Conservation (phyloP, 1,140 invertebrate genomes). For the Whitmania pigra region DNA sequence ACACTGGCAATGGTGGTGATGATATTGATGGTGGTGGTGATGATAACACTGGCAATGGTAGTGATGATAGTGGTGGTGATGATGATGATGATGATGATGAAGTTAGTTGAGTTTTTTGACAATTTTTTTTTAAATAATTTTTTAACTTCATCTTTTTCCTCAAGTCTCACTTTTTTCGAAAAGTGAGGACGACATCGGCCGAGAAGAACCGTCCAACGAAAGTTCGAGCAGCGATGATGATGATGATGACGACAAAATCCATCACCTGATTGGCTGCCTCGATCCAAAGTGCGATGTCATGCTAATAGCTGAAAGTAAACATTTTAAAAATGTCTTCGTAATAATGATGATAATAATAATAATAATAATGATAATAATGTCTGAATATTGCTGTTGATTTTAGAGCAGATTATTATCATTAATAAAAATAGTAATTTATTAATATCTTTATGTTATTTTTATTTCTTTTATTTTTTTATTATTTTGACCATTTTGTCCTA, state of each 20-base stretch:
- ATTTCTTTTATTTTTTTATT: too few species aligned
- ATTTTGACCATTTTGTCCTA: too few species aligned
- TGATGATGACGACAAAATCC: neutral
- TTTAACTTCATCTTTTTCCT: neutral
- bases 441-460: too few species aligned
- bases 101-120: too few species aligned
- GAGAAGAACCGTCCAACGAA: neutral
- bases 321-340: neutral
- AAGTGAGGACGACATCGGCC: neutral
- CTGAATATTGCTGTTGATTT: too few species aligned
- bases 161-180: neutral
- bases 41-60: neutral
- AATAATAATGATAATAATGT: too few species aligned
- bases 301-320: slow-evolving; percentile 49
- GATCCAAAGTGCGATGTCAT: slow-evolving; percentile 81
- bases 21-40: neutral
- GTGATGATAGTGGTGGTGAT: neutral
- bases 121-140: neutral
- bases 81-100: slow-evolving; percentile 1
- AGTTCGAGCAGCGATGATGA: neutral
- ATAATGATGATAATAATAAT: too few species aligned
- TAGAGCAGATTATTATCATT: too few species aligned
- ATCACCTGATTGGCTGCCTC: slow-evolving; percentile 76
- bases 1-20: neutral
- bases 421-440: too few species aligned